Base-by-base conservation (phyloP, 1,140 invertebrate species). In the Bombus fervidus region DNA sequence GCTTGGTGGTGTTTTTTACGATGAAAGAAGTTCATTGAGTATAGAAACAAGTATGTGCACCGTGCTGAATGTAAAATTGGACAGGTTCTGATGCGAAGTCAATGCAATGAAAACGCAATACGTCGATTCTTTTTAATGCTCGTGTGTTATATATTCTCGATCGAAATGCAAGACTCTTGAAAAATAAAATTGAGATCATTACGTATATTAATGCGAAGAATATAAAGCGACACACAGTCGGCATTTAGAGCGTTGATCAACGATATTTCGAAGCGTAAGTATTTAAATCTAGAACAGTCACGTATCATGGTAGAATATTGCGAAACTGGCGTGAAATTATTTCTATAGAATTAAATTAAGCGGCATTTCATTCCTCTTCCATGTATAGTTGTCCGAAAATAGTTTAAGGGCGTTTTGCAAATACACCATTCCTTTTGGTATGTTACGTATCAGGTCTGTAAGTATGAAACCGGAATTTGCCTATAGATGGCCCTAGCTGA, bases 321-420 rank as follows among this genome's bases (percentile, higher is more conserved):
- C 64, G 37, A 47, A 53, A 73, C 57, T 57, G 59, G 59, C 18
- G 22, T 66, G 83, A 81, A 81, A 85, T 85, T 81, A 85, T 85
- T 85, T 81, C 83, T 59, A 81, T 64, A 74, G 78, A 43, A 68
- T 74, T 81, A 81, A 81, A 85, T 80, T 72, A 85, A 85, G 39
- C 69, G 53, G 34, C 34, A 73, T 85, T 81, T 81, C 83, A 74
- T 85, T 85, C 66, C 77, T 41, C 1, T 15, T 28, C 28, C 12
- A 34, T 73, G 83, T 85, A 85, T 71, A 57, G 68, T 59, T 74
- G 43, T 74, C 57, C n/a, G 59, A 85, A 85, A 81, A 81, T 66
- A 81, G 69, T 85, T 85, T 6, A 69, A 66, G 34, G 68, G 69
- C 59, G 53, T 81, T 80, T 85, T 81, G 37, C 59, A 81, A 59